Percentiles rank a stretch among this genome's conserved stretches.
Conservation (phyloP, 2,888 invertebrate species). For the Acleris cristana region DNA sequence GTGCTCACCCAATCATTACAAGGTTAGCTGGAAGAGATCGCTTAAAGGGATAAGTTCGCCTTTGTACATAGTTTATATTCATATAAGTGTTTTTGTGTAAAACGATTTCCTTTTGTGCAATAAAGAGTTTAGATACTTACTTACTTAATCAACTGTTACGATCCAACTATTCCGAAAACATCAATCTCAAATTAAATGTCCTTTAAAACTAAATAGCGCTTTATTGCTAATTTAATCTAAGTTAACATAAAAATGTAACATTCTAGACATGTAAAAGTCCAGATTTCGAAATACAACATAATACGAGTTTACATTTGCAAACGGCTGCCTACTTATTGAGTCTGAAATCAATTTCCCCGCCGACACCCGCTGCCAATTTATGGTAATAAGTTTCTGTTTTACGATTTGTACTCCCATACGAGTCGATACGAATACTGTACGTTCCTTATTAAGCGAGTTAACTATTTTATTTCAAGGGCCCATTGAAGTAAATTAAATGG, state of each 20-base stretch:
- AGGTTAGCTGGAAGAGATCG: no score
- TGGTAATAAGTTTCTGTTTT: constrained; percentile 63
- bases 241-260: neutral
- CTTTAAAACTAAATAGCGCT: no score
- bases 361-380: constrained; percentile 58
- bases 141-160: no score
- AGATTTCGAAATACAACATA: constrained; percentile 5
- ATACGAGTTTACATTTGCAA: constrained; percentile 14
- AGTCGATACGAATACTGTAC: constrained; percentile 11
- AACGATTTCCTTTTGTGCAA: no score
- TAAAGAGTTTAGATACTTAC: no score
- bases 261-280: neutral
- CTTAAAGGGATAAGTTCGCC: no score
- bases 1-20: no score
- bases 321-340: constrained; percentile 39
- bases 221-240: no score
- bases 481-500: constrained; percentile 21
- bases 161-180: no score
- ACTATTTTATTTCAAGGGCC: constrained; percentile 10
- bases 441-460: constrained; percentile 9
- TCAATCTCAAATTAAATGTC: no score
- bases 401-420: constrained; percentile 49
- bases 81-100: no score
- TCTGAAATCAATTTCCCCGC: constrained; percentile 56
- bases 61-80: no score